Evolutionary conservation across 64 coral and sea anemone genomes (phyloP).

Genomic region (Trachythela sp.): DNA sequence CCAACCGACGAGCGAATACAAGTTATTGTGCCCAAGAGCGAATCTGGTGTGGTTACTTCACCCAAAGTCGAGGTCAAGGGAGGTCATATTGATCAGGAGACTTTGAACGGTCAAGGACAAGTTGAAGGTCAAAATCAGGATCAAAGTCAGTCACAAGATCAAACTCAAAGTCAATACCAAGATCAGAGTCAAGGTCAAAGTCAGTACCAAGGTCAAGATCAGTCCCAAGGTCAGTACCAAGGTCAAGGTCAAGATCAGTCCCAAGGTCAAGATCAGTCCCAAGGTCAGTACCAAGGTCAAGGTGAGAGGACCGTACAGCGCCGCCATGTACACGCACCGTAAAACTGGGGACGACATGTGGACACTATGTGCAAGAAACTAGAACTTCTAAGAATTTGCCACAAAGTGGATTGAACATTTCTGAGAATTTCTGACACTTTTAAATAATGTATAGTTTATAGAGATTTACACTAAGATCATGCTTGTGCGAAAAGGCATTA

Average conservation of each 20-base stretch:
- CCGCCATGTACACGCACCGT: neutral
- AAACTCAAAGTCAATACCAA: neutral
- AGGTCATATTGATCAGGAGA: conserved; percentile 15
- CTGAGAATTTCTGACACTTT: neutral
- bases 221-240: neutral
- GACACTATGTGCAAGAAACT: neutral
- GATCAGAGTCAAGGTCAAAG: neutral
- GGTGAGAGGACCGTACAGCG: neutral
- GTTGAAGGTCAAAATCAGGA: neutral
- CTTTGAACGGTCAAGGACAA: neutral
- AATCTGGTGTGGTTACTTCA: neutral
- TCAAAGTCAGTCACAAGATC: neutral
- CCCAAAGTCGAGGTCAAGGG: conserved; percentile 11
- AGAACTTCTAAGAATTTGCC: neutral
- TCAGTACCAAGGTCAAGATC: neutral
- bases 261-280: neutral
- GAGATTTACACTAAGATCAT: neutral
- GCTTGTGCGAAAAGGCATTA: neutral
- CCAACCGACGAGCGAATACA: neutral
- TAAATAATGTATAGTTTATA: neutral
- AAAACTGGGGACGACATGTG: neutral
- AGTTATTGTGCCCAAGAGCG: neutral
- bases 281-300: neutral
- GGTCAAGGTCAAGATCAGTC: neutral
- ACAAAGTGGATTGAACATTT: neutral